These are phyloP conservation scores for Empis stercorea DNA, from an alignment of 2,888 invertebrate species.

Conservation along the genomic window DNA sequence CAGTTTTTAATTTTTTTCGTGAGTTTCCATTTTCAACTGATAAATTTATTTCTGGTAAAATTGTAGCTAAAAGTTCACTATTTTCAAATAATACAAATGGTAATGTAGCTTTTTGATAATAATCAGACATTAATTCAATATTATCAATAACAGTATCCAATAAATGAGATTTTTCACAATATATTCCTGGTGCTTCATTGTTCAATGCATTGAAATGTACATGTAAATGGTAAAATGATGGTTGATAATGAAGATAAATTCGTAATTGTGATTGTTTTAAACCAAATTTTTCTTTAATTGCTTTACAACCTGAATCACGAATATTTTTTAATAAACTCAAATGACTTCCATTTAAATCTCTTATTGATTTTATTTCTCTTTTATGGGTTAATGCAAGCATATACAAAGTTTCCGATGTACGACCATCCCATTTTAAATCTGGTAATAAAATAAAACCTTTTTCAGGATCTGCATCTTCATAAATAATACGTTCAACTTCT, in stretches of 20 bases:
- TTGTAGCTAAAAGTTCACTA: conserved; percentile 48
- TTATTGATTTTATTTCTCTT: conserved; percentile 63
- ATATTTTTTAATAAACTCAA: conserved; percentile 72
- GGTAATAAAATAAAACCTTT: conserved; percentile 81
- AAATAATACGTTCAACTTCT: conserved; percentile 78
- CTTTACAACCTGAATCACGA: conserved; percentile 55
- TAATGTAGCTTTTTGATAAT: conserved; percentile 71
- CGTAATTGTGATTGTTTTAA: conserved; percentile 58
- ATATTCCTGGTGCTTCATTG: conserved; percentile 70
- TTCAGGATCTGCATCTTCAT: conserved; percentile 58
- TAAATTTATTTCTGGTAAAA: neutral
- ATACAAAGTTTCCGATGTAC: conserved; percentile 62
- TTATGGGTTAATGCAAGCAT: conserved; percentile 66
- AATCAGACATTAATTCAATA: conserved; percentile 65
- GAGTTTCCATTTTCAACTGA: no score
- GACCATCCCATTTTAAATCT: conserved; percentile 94
- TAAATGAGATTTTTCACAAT: conserved; percentile 75
- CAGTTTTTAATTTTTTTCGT: no score
- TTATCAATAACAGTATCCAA: conserved; percentile 83
- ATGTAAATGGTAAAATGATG: conserved; percentile 93
- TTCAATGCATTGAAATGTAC: conserved; percentile 77
- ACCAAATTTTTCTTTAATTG: conserved; percentile 64
- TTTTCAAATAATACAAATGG: conserved; percentile 68
- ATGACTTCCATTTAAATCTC: conserved; percentile 68
- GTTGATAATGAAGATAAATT: conserved; percentile 88